Evolutionary conservation across 1,140 invertebrate species (phyloP).

Genomic region (Apocrypta bakeri): DNA sequence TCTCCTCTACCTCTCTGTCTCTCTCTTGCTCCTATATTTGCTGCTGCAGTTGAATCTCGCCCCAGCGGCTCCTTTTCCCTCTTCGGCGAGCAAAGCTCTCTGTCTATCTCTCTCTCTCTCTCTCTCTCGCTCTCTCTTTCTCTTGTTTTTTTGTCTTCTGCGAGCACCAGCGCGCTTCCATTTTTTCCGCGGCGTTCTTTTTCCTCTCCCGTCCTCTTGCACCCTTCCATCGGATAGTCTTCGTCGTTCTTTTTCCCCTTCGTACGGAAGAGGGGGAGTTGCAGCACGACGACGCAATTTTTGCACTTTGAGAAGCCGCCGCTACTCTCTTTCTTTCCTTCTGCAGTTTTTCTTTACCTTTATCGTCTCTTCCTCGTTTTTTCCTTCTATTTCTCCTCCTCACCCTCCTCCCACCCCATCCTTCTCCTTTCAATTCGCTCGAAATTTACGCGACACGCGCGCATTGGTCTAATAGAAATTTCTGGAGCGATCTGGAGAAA

Average conservation of each 20-base stretch:
- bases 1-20: conserved; percentile 40
- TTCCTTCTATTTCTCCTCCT: background rate
- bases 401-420: no score
- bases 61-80: conserved; percentile 31
- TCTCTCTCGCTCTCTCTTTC: background rate
- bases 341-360: no score
- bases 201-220: conserved; percentile 16
- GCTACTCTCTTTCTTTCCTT: conserved; percentile 3
- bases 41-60: conserved; percentile 34
- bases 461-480: conserved; percentile 36
- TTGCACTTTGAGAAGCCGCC: conserved; percentile 36
- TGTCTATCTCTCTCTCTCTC: background rate
- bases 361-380: background rate
- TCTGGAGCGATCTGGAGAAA: background rate
- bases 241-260: conserved; percentile 23
- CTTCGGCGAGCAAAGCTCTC: conserved; percentile 10
- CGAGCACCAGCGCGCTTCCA: background rate
- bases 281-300: conserved; percentile 56
- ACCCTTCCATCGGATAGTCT: background rate
- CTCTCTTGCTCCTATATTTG: conserved; percentile 24
- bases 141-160: background rate
- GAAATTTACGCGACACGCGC: conserved; percentile 11
- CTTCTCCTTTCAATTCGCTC: background rate
- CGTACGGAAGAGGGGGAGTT: background rate
- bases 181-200: conserved; percentile 40